phyloP scores from a whole-genome alignment of 2,888 invertebrate species.

The Troides helena region DNA sequence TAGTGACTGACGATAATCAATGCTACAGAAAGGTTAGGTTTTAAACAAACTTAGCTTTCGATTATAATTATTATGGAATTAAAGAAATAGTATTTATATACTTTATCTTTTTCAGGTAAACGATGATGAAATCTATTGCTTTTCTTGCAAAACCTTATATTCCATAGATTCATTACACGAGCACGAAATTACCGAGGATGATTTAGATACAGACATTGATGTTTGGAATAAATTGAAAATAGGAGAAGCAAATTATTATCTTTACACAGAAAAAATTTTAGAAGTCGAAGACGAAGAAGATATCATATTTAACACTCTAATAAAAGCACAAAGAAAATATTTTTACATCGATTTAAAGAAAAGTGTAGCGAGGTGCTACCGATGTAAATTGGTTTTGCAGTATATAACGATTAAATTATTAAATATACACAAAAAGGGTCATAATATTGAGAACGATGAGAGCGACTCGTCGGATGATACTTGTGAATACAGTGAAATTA shows the following conservation, averaged over 20 bases:
- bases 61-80: neutral
- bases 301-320: constrained; percentile 35
- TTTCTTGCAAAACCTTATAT: constrained; percentile 47
- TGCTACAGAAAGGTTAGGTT: constrained; percentile 42
- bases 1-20: constrained; percentile 27
- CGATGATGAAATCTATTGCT: constrained; percentile 48
- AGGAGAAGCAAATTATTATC: neutral
- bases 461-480: constrained; percentile 9
- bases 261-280: constrained; percentile 21
- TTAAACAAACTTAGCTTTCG: neutral
- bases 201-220: neutral
- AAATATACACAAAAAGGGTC: constrained; percentile 5
- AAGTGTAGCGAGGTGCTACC: constrained; percentile 44
- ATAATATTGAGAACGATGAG: constrained; percentile 19
- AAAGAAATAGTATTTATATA: neutral
- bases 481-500: constrained; percentile 3
- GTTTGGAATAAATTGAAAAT: constrained; percentile 6
- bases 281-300: constrained; percentile 30
- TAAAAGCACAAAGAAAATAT: constrained; percentile 35
- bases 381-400: constrained; percentile 42
- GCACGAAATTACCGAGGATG: constrained; percentile 2
- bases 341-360: constrained; percentile 35
- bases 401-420: constrained; percentile 32
- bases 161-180: constrained; percentile 21
- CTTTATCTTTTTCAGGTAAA: constrained; percentile 46